These are phyloP conservation scores for Halictus rubicundus DNA, from an alignment of 1,140 invertebrate species.

Conservation along the genomic window DNA sequence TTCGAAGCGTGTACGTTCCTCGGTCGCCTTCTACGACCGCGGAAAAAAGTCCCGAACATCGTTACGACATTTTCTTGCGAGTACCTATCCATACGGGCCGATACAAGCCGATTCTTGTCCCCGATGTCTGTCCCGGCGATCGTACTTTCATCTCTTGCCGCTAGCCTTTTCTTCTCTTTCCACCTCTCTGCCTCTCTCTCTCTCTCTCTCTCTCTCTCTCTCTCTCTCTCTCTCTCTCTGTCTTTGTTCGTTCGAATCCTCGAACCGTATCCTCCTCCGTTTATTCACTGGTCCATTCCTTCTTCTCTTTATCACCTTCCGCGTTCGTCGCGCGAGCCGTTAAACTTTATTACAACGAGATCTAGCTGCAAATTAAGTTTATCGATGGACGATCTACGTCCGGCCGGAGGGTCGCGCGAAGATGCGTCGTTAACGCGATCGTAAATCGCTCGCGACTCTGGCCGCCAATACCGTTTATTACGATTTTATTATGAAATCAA, in stretches of 20 bases:
- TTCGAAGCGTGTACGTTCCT: conserved; percentile 47
- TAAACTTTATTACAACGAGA: conserved; percentile 47
- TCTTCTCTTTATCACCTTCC: conserved; percentile 35
- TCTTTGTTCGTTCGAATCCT: neutral
- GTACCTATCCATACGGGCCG: conserved; percentile 31
- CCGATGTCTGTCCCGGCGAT: conserved; percentile 34
- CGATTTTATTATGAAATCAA: conserved; percentile 23
- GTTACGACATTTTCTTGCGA: conserved; percentile 56
- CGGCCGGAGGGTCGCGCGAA: neutral
- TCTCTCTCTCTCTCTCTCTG: no score
- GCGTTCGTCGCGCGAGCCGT: conserved; percentile 25
- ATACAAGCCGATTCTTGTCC: conserved; percentile 56
- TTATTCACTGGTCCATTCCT: conserved; percentile 12
- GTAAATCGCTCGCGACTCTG: conserved; percentile 3
- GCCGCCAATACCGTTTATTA: conserved; percentile 27
- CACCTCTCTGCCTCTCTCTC: conserved; percentile 1
- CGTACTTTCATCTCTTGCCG: conserved; percentile 52
- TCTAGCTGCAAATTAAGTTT: conserved; percentile 45
- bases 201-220: neutral
- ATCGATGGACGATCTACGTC: conserved; percentile 1
- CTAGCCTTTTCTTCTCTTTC: conserved; percentile 27
- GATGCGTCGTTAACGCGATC: neutral
- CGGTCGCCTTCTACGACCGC: conserved; percentile 35
- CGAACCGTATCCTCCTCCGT: neutral
- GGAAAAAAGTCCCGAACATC: conserved; percentile 56